These are phyloP conservation scores for Plusia festucae DNA, from an alignment of 2,888 invertebrate genomes.

Conservation along the genomic window DNA sequence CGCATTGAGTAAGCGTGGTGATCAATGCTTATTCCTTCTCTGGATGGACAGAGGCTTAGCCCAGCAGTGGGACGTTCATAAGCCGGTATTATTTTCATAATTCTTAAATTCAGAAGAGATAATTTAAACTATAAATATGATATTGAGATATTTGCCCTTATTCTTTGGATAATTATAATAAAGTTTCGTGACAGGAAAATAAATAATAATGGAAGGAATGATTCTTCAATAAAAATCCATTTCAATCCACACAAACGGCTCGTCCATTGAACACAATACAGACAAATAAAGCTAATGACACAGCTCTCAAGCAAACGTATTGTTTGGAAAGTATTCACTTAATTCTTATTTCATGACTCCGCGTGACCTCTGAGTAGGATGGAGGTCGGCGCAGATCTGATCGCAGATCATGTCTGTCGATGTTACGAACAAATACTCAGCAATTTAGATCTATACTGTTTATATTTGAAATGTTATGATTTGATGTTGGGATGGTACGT, in stretches of 20 bases:
- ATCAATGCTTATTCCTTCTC: too few relatives aligned
- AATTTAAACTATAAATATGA: too few relatives aligned
- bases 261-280: neutral
- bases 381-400: constrained; percentile 76
- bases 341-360: constrained; percentile 80
- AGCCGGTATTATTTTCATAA: too few relatives aligned
- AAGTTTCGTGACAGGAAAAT: too few relatives aligned
- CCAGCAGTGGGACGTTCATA: too few relatives aligned
- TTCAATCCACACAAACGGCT: neutral
- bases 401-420: constrained; percentile 75
- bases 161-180: too few relatives aligned
- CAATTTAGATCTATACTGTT: constrained; percentile 56
- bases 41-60: too few relatives aligned
- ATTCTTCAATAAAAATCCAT: neutral
- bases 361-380: constrained; percentile 73
- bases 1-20: too few relatives aligned
- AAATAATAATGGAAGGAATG: neutral
- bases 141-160: too few relatives aligned
- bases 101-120: too few relatives aligned
- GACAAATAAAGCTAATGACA: constrained; percentile 36
- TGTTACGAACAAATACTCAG: constrained; percentile 65
- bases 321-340: constrained; percentile 75
- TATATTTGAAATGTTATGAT: constrained; percentile 46
- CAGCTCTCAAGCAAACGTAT: constrained; percentile 61
- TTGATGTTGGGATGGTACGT: constrained; percentile 28